Evolutionary conservation across 64 coral and sea anemone genomes (phyloP).

Genomic region (Porites lutea): DNA sequence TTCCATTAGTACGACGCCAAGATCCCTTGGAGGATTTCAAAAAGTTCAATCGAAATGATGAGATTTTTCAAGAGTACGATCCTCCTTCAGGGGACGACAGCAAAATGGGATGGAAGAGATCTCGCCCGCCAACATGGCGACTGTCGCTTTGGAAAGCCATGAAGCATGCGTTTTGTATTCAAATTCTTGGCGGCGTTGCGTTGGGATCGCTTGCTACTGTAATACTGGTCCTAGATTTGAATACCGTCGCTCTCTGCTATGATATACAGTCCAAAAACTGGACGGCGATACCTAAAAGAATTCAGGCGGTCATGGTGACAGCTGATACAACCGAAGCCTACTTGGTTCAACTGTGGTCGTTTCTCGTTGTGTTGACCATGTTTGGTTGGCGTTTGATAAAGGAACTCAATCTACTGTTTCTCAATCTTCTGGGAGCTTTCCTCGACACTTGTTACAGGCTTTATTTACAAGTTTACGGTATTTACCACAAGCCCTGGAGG

Average conservation of each 20-base stretch:
- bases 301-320: conserved; percentile 60
- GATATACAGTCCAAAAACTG: conserved; percentile 29
- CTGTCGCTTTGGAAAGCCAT: conserved; percentile 21
- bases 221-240: conserved; percentile 73
- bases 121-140: conserved; percentile 46
- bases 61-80: conserved; percentile 79
- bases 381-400: conserved; percentile 70
- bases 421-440: conserved; percentile 70
- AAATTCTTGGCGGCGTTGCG: conserved; percentile 32
- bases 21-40: conserved; percentile 59
- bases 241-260: conserved; percentile 71
- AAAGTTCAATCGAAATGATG: conserved; percentile 58
- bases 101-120: conserved; percentile 20
- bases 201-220: conserved; percentile 43
- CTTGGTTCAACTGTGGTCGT: conserved; percentile 70
- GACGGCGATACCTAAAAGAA: conserved; percentile 43
- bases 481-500: conserved; percentile 83
- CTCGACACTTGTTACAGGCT: conserved; percentile 70
- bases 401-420: conserved; percentile 44
- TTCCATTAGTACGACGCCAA: background rate
- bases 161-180: conserved; percentile 23
- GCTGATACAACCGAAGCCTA: conserved; percentile 50
- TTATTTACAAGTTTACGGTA: conserved; percentile 67
- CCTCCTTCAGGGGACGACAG: conserved; percentile 1
- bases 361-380: conserved; percentile 33